Evolutionary conservation across 2,113 vertebrate species (phyloP), one percentile per base, ranked within the genome.

Genomic region (Excalfactoria chinensis): DNA sequence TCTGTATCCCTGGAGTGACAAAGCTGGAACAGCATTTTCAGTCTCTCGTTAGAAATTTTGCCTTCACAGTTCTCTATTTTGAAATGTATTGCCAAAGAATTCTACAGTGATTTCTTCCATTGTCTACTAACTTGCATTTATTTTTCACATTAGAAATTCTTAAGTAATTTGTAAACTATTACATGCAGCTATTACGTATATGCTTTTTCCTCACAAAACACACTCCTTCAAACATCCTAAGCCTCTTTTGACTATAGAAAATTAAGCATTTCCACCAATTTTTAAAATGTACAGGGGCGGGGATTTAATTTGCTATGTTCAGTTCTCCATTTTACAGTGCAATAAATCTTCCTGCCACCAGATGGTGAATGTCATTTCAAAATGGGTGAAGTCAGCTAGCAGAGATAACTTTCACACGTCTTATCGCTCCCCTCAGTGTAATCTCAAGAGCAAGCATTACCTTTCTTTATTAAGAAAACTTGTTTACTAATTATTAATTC

Each of bases 21-120:
- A 88, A 88, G 56, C 58, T 81, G 40, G 7, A 88, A 81, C 6
- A 78, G 32, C 43, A 81, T 75, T 94, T 91, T 95, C 69, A 81
- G 62, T 43, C 55, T 55, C 20, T 76, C 68, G 3, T 72, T 58
- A 55, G 70, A 92, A 86, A 89, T 60, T 74, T 80, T 60, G 19
- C 35, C 35, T 71, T 86, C 48, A n/a, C 13, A n/a, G 35, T 46
- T 66, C 86, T 89, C 64, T 90, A 40, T 62, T 84, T 92, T 66
- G 62, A 94, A 94, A 89, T 62, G 6, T 30, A 69, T 28, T 55
- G 18, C 14, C 19, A 86, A 83, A 15, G 19, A 73, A 79, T 70
- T 74, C 16, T 30, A 16, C 55, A 70, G 46, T 56, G 56, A 77
- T 87, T 92, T 80, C 78, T 63, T 70, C 82, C 25, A n/a, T 19